Conservation (phyloP, 2,113 vertebrate species). For the Neopipo cinnamomea region DNA sequence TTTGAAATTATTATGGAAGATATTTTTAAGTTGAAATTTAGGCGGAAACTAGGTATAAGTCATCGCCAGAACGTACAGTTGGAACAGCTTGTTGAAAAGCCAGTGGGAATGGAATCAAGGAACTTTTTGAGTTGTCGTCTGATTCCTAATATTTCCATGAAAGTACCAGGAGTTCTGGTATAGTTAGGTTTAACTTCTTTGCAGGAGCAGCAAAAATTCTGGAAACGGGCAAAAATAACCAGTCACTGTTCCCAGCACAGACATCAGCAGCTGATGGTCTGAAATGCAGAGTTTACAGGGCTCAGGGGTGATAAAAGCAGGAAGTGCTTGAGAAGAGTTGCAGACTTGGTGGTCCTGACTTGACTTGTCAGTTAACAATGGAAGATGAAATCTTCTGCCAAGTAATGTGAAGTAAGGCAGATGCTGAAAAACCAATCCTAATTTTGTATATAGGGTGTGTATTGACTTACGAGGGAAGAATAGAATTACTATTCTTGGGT, state of each 20-base stretch:
- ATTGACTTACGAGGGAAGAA: neutral
- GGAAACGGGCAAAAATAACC: neutral
- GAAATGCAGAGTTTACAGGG: neutral
- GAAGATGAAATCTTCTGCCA: neutral
- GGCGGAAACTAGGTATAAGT: neutral
- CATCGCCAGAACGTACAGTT: neutral
- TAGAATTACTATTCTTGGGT: neutral
- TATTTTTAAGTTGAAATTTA: neutral
- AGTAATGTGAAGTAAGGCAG: neutral
- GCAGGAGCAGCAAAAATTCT: neutral
- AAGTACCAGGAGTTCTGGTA: neutral
- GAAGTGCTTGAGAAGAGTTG: neutral
- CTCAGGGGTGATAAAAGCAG: neutral
- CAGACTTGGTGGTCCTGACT: neutral
- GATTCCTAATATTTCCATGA: neutral
- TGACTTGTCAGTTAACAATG: neutral
- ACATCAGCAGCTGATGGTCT: neutral
- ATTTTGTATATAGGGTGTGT: neutral
- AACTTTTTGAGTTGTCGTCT: neutral
- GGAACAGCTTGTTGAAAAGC: neutral
- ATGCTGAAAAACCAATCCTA: neutral
- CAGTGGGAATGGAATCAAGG: neutral
- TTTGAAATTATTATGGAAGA: neutral
- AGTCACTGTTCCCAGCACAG: neutral
- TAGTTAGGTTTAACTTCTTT: neutral